Percentiles rank a stretch among this genome's conserved stretches.
Conservation (phyloP, 2,113 vertebrate species). For the Megatriorchis doriae region DNA sequence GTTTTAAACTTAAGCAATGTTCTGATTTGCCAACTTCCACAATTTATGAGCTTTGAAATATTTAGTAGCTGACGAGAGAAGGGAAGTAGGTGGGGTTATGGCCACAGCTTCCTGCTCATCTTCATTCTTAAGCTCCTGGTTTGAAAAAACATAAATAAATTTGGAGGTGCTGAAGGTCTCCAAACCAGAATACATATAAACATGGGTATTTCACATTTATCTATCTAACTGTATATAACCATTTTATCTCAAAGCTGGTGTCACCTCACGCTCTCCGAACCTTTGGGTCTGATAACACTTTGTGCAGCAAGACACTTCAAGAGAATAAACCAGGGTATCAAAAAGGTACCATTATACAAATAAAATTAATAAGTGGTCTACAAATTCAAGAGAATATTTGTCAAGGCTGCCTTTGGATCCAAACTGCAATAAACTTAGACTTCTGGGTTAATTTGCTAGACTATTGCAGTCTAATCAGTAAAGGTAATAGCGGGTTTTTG, state of each 20-base stretch:
- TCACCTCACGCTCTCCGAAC: background rate
- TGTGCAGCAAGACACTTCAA: background rate
- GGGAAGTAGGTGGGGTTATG: background rate
- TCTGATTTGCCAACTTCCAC: constrained; percentile 37
- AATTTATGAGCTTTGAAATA: constrained; percentile 1
- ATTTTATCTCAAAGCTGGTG: background rate
- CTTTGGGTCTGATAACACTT: background rate
- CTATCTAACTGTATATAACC: background rate
- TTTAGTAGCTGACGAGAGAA: background rate
- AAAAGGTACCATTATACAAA: background rate
- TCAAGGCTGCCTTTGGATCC: background rate
- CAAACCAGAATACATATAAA: background rate
- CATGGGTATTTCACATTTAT: background rate
- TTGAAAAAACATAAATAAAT: background rate
- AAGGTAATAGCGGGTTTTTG: background rate
- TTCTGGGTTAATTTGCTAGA: background rate
- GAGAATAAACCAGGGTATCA: background rate
- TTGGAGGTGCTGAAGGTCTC: background rate
- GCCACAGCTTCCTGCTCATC: constrained; percentile 20
- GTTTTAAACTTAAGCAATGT: background rate
- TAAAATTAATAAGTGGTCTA: background rate
- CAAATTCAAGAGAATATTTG: background rate
- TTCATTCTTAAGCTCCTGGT: background rate
- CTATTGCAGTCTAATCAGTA: background rate
- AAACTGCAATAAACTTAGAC: background rate